Base-by-base conservation (phyloP, 2,797 vertebrate species). In the Pseudotriccus pelzelni region DNA sequence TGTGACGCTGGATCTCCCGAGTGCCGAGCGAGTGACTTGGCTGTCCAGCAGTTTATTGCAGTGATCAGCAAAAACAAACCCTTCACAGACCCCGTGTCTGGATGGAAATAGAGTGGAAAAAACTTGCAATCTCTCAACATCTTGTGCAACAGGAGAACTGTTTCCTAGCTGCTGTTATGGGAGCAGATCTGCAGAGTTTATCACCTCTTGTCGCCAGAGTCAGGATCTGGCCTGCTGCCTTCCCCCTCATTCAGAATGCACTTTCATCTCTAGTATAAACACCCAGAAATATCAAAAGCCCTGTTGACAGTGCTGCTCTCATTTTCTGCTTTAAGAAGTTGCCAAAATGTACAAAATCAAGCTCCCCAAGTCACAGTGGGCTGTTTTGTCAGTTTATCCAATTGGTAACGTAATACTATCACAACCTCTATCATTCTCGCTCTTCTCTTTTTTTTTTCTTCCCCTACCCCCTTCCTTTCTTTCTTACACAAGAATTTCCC, bases 261-360 rank as follows among this genome's bases (percentile, higher is more conserved):
- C 96, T 98, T 97, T 97, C 96, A 97, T 93, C 96, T 97, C 90
- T 88, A 88, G 68, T 73, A 93, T 97, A 97, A 97, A 97, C 94
- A 97, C 85, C 4, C 12, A 96, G 92, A 78, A 95, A 85, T 96
- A 97, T 93, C 95, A 96, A 97, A 96, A 90, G 77, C 84, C 90
- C 73, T 36, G 88, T 96, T 96, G 97, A 97, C 95, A 97, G 90
- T 89, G 69, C 79, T 69, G 89, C 79, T 94, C 91, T 96, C 93
- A 90, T 91, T 91, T 97, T 97, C 75, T 96, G 86, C 95, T 97
- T 97, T 95, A 93, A 96, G 84, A 89, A 96, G 82, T 93, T 98
- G 96, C 97, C 97, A 97, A 97, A 97, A 96, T 2, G 88, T 50
- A 96, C 92, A 97, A 96, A 97, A 97, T 88, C 91, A 97, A 97